These are phyloP conservation scores for Drosophila grimshawi DNA, from an alignment of 1,140 invertebrate species.

Conservation along the genomic window DNA sequence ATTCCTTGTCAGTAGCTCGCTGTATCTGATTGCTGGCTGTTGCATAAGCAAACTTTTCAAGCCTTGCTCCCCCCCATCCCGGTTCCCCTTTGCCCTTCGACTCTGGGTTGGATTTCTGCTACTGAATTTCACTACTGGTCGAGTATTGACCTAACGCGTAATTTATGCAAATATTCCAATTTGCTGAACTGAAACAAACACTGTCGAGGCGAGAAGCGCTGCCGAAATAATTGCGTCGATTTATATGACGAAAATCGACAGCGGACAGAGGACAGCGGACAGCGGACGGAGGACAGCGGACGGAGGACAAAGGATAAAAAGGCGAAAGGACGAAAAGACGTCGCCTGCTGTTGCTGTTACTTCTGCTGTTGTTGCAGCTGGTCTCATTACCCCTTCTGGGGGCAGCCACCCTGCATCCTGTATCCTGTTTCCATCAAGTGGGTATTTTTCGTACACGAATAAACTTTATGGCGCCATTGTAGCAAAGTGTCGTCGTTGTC, in stretches of 20 bases:
- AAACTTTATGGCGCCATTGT: conserved; percentile 68
- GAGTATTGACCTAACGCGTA: conserved; percentile 50
- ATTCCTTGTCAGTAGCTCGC: no score
- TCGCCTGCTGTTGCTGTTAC: conserved; percentile 50
- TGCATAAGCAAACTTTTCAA: no score
- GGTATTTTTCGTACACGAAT: conserved; percentile 64
- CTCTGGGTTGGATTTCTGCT: not conserved
- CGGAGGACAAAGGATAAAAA: no score
- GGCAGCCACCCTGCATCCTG: conserved; percentile 14
- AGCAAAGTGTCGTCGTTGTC: conserved; percentile 48
- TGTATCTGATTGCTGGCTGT: no score
- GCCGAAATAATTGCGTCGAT: conserved; percentile 75
- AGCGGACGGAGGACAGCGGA: no score
- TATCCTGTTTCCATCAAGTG: conserved; percentile 38
- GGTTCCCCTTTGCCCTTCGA: no score
- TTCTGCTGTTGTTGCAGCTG: conserved; percentile 50
- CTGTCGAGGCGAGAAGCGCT: conserved; percentile 21
- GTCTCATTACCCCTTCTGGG: conserved; percentile 67
- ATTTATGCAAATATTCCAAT: conserved; percentile 67
- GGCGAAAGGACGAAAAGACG: not conserved
- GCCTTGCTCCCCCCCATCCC: no score
- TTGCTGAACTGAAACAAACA: conserved; percentile 50
- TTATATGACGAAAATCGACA: conserved; percentile 52
- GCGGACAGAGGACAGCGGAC: not conserved
- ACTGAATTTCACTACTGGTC: not conserved